phyloP scores from a whole-genome alignment of 37 sponge, comb jelly and placozoan genomes.

The Halisarca cf. caerulea region DNA sequence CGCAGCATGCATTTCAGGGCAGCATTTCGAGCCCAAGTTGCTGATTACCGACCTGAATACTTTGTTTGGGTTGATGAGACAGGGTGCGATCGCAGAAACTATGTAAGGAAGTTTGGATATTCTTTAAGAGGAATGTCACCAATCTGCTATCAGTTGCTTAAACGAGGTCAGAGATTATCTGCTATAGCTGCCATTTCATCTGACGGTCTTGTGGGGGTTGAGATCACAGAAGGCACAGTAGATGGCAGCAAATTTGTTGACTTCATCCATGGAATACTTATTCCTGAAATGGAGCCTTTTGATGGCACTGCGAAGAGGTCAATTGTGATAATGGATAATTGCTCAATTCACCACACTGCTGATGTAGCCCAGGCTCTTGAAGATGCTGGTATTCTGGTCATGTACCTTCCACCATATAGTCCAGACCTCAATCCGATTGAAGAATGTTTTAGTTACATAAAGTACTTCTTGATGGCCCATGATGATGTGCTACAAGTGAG shows the following conservation, averaged over 20 bases:
- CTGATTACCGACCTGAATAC: constrained; percentile 1
- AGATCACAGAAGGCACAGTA: not conserved
- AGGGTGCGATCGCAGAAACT: not conserved
- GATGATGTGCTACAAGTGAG: not conserved
- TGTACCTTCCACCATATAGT: not conserved
- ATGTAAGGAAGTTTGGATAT: not conserved
- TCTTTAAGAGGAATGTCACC: not conserved
- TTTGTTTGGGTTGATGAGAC: constrained; percentile 4
- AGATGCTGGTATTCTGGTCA: not conserved
- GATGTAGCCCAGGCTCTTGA: not conserved
- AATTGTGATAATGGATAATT: not conserved
- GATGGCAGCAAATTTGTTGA: not conserved
- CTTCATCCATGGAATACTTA: not conserved
- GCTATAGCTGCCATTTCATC: not conserved
- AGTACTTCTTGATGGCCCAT: not conserved
- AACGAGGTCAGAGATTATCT: not conserved
- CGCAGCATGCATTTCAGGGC: not conserved
- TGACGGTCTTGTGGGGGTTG: not conserved
- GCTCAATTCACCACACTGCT: not conserved
- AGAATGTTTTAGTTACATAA: not conserved
- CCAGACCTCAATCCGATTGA: constrained; percentile 13
- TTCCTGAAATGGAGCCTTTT: not conserved
- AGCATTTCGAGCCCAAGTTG: constrained; percentile 39
- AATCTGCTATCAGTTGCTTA: not conserved
- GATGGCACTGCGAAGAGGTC: not conserved